Base-by-base conservation (phyloP, 2,113 vertebrate genomes). In the Trochalopteron elliotii region DNA sequence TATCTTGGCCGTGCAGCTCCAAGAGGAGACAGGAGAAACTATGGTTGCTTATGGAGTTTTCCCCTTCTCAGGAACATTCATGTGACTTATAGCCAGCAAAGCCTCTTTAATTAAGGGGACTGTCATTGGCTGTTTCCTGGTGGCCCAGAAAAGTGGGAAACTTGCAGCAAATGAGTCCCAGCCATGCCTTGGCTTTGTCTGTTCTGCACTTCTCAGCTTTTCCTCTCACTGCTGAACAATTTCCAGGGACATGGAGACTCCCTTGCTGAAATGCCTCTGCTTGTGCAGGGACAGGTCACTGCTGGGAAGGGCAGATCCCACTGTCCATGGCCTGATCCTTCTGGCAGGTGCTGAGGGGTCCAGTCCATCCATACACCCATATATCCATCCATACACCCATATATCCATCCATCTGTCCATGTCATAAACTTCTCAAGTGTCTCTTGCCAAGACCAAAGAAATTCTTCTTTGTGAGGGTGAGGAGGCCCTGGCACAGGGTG, bases 401-500 rank as follows among this genome's bases (percentile, higher is more conserved):
- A 31, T 40, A 42, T 11, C 13, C 37, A 2, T 61, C 31, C 8
- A 1, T 25, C 18, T 2, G 68, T 8, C 31, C 15, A 35, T 12
- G 31, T 33, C 37, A 39, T 12, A 56, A 60, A 52, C 9, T 55
- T 71, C 33, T 44, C 8, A 50, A 50, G 11, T 39, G 4, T n/a
- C 35, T 76, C 39, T 44, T 44, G 15, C 22, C 10, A 12, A 77
- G 31, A 76, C 2, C 21, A 68, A 25, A 37, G 25, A 60, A 60
- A 2, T 77, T 37, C 27, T 52, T 52, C 33, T 22, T 37, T 44
- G 17, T 27, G 53, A 44, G 18, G 27, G 5, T 52, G 61, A 13
- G 0, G 3, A 59, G 25, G 21, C 44, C 37, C 11, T 50, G 61
- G 25, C 13, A 35, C 13, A 59, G 28, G 6, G 0, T 64, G 3